Conservation (phyloP, 2,113 vertebrate genomes). For the Actinemys pallida region DNA sequence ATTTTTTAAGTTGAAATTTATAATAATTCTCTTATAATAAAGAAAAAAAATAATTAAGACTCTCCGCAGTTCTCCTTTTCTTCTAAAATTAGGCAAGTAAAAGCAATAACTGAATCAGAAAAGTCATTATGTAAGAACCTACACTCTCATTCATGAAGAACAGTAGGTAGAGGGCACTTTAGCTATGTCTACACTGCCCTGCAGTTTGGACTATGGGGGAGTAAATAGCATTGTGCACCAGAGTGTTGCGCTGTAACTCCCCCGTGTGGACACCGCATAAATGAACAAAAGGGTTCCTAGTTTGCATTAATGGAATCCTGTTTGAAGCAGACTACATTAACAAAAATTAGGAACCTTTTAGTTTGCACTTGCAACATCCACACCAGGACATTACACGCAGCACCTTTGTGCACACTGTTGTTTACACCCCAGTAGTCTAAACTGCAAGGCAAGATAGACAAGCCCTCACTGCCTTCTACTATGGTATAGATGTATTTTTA, state of each 20-base stretch:
- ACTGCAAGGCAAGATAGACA: not conserved
- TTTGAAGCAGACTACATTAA: not conserved
- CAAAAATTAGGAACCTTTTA: not conserved
- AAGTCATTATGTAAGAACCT: not conserved
- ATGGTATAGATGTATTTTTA: conserved; percentile 59
- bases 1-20: not conserved
- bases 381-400: not conserved
- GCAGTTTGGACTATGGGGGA: no score
- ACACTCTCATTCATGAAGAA: not conserved
- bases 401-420: not conserved
- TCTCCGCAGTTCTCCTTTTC: not conserved
- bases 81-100: not conserved
- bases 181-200: not conserved
- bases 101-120: conserved; percentile 9
- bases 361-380: not conserved
- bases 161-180: not conserved
- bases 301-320: not conserved
- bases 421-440: not conserved
- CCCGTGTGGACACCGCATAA: not conserved
- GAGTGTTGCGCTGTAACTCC: no score
- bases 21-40: not conserved
- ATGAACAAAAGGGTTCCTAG: not conserved
- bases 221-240: no score
- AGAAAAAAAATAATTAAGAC: conserved; percentile 10
- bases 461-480: conserved; percentile 48